These are phyloP conservation scores for Diachrysia chrysitis DNA, from an alignment of 2,888 invertebrate species.

Conservation along the genomic window DNA sequence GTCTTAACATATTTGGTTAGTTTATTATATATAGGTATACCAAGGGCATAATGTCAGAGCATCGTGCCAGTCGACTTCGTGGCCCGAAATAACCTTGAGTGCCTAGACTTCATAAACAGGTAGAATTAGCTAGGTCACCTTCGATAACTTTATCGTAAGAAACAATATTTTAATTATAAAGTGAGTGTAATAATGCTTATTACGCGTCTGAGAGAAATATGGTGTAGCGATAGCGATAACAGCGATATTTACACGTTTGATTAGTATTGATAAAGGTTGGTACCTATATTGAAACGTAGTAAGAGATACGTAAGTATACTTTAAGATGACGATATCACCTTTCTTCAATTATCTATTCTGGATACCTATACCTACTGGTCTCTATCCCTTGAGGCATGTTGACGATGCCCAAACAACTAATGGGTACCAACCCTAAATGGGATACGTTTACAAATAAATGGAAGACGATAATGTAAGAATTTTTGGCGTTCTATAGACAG, in stretches of 20 bases:
- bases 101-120: conserved; percentile 52
- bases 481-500: neutral
- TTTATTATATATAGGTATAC: conserved; percentile 34
- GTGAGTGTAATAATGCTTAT: conserved; percentile 27
- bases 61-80: conserved; percentile 31
- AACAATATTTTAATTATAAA: conserved; percentile 34
- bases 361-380: neutral
- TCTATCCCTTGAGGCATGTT: conserved; percentile 1
- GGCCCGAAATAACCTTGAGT: conserved; percentile 47
- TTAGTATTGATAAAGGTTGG: conserved; percentile 26
- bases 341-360: too few relatives aligned
- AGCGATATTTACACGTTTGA: conserved; percentile 25
- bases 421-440: neutral
- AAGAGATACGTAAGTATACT: conserved; percentile 21
- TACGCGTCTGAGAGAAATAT: conserved; percentile 13
- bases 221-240: conserved; percentile 23
- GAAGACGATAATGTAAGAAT: neutral
- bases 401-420: neutral
- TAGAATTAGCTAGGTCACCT: conserved; percentile 58
- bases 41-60: conserved; percentile 52
- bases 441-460: conserved; percentile 6
- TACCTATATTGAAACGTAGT: conserved; percentile 29
- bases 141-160: conserved; percentile 45
- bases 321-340: too few relatives aligned
- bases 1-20: conserved; percentile 35